Base-by-base conservation (phyloP, 2,888 invertebrate species). In the Podabrus alpinus region DNA sequence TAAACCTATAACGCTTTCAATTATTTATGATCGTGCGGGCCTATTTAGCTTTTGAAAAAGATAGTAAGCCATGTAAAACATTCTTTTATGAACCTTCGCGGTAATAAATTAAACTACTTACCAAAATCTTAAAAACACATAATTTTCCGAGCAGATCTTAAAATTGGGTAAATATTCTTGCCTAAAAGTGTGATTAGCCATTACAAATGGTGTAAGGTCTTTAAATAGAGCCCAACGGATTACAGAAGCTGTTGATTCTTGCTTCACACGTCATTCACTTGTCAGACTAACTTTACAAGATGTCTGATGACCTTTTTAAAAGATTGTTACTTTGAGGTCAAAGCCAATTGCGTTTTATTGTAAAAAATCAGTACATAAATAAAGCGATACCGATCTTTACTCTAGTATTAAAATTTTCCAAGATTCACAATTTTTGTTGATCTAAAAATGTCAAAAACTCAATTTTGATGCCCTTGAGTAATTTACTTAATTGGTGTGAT, bases 261-360 rank as follows among this genome's bases (percentile, higher is more conserved):
- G 16, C 45, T 81, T 77, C 80, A 83, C 81, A 82, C 83, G 84
- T 85, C 84, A 84, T 82, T 85, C 83, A 84, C 84, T 82, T 84
- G 84, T 84, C 84, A 82, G 81, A 81, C 79, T 74, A 76, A 78
- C 82, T 80, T 81, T 83, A 84, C 83, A 83, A 81, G 80, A 80
- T 80, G 80, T 80, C 81, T 82, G 83, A 84, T 84, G 84, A 85
- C 84, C 81, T 78, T 78, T 79, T 76, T 68, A 68, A 74, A 79
- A 79, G 73, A 79, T 80, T 82, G 78, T 76, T 79, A 77, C 80
- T 81, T 80, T 78, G 79, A 80, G 79, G 81, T 80, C 81, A 77
- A 76, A 75, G 77, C 11, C 67, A 24, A 62, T 13, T 61, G 59
- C 21, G 17, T 68, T 68, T 68, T 66, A 21, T 66, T 15, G 17